These are phyloP conservation scores for Nilaparvata lugens DNA, from an alignment of 1,140 invertebrate species.

Conservation along the genomic window DNA sequence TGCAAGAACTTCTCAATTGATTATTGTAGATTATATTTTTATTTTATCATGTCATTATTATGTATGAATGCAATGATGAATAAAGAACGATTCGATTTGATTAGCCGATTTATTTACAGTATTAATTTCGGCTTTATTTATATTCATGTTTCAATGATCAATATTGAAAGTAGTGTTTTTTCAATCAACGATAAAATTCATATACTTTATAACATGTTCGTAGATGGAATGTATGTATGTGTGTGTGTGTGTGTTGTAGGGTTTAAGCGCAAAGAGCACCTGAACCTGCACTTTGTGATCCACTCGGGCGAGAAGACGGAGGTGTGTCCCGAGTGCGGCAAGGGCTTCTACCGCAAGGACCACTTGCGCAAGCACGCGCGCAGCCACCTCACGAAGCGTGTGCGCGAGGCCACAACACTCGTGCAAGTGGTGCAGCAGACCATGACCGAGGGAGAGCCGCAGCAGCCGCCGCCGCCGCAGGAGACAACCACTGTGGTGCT, in stretches of 20 bases:
- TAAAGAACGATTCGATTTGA: no score
- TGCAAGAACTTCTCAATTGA: no score
- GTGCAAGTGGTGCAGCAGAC: constrained; percentile 2
- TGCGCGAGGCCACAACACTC: constrained; percentile 42
- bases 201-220: no score
- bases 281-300: constrained; percentile 69
- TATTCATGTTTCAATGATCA: no score
- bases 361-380: constrained; percentile 52
- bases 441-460: background rate
- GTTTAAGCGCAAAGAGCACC: constrained; percentile 70
- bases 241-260: constrained; percentile 30
- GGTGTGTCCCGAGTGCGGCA: constrained; percentile 49
- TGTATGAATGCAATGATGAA: no score
- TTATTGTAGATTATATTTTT: no score
- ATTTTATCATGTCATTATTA: no score
- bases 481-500: constrained; percentile 20
- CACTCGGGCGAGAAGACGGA: constrained; percentile 74
- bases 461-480: background rate
- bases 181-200: no score
- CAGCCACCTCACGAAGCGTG: constrained; percentile 58
- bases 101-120: no score
- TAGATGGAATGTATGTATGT: no score
- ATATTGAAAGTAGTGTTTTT: no score
- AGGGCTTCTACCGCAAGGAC: constrained; percentile 76
- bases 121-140: no score